phyloP scores from a whole-genome alignment of 2,888 invertebrate species.

The Fragum fragum region DNA sequence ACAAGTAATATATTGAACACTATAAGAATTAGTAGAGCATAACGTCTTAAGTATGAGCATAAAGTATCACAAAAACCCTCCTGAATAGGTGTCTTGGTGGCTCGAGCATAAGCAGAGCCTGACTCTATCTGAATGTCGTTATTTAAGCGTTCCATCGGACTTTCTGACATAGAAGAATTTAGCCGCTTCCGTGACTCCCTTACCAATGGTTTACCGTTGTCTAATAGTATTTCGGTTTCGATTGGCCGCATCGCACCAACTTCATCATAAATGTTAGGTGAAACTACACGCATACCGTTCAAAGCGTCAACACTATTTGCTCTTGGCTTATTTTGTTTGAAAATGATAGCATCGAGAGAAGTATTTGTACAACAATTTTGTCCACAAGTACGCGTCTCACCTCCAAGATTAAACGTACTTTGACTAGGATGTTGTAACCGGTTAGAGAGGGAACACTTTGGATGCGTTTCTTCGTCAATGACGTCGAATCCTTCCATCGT shows the following conservation, averaged over 20 bases:
- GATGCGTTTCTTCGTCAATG: not conserved
- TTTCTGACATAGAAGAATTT: conserved; percentile 3
- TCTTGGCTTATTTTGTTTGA: not conserved
- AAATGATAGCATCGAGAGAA: not conserved
- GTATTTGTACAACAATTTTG: not conserved
- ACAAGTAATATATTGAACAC: conserved; percentile 3
- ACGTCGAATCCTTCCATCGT: not conserved
- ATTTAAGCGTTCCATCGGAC: not conserved
- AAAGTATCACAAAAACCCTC: conserved; percentile 6
- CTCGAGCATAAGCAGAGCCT: not conserved
- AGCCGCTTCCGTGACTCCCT: not conserved
- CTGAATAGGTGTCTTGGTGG: not conserved
- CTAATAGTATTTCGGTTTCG: not conserved
- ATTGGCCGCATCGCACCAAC: not conserved
- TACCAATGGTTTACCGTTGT: not conserved
- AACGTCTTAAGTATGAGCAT: not conserved
- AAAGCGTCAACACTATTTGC: not conserved
- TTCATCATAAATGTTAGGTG: not conserved
- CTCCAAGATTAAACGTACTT: not conserved
- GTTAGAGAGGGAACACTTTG: not conserved
- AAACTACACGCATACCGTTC: not conserved
- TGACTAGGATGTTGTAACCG: not conserved
- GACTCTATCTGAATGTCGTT: not conserved
- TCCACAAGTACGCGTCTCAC: not conserved
- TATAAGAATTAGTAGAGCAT: not conserved